Base-by-base conservation (phyloP, 37 sponge, comb jelly and placozoan genomes). In the Spongilla lacustris region DNA sequence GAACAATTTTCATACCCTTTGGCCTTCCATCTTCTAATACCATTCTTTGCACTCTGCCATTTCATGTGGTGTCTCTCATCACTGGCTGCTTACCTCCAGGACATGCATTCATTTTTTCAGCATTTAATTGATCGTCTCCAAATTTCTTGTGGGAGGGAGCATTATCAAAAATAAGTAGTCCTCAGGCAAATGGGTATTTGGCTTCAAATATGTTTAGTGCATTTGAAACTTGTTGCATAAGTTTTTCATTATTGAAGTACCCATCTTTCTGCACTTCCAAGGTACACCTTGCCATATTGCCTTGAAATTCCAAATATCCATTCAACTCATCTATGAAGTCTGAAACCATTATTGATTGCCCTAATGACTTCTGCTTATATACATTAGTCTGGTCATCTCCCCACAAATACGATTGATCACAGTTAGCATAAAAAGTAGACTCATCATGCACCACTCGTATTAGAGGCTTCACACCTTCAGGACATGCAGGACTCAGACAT, bases 281-380 rank as follows among this genome's bases (percentile, higher is more conserved):
- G 2, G 27, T 25, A 14, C 4, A 1, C 2, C 76, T 2, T 49
- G 84, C 84, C 50, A 74, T 17, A 4, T 36, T 26, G 38, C 38
- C 76, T 50, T 75, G 69, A 84, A 32, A 24, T 58, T 75, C 22
- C 10, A 84, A 70, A 24, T 58, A 84, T 11, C 67, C 84, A 75
- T 32, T 41, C 3, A 9, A 75, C 36, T 84, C 84, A 19, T 84
- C 84, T 13, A 84, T 74, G 36, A 75, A 84, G 68, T 84, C 84
- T 3, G 84, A 84, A 2, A 84, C 84, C 84, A 84, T 84, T 17
- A 84, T 84, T 26, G 84, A 69, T 50, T 74, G 36, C 5, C 81
- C 81, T 2, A 81, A 5, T 13, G 84, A 75, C 38, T 85, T 68
- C 36, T 81, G 82, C 25, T 69, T 35, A 6, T 68, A 37, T 17